phyloP scores from a whole-genome alignment of 2,113 vertebrate genomes.

The Tympanuchus pallidicinctus region DNA sequence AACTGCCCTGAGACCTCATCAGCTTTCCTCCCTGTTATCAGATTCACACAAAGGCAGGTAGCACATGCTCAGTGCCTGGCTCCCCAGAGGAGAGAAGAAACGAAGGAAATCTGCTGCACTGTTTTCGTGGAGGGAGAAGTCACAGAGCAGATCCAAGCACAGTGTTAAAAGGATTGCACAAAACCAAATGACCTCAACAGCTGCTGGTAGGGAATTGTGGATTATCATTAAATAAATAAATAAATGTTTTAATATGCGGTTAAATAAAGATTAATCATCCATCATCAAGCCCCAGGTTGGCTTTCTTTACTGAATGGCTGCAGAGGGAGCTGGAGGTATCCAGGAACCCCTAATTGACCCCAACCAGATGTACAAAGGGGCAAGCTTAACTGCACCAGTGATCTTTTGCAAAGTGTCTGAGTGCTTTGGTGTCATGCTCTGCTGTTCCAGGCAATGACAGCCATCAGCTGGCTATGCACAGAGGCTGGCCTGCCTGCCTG shows the following conservation, averaged over 20 bases:
- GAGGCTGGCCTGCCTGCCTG: accelerated
- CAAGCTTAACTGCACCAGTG: too few relatives aligned
- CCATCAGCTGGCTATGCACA: background rate
- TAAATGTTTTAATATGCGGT: background rate
- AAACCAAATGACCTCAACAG: background rate
- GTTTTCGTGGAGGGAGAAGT: background rate
- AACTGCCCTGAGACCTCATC: background rate
- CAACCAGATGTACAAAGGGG: accelerated
- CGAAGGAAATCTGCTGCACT: background rate
- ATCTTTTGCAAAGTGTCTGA: accelerated
- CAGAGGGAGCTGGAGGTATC: background rate
- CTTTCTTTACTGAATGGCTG: background rate
- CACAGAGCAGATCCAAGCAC: background rate
- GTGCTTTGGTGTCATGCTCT: accelerated
- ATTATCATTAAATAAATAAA: background rate
- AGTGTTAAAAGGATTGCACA: background rate
- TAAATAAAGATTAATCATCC: background rate
- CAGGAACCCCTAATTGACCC: accelerated
- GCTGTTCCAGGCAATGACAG: accelerated
- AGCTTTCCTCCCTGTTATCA: background rate
- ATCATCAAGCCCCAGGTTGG: background rate
- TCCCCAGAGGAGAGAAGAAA: background rate
- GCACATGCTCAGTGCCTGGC: background rate
- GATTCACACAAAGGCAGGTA: background rate
- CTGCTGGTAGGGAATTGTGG: background rate